Evolutionary conservation across 2,797 vertebrate genomes (phyloP), one percentile per base, ranked within the genome.

Genomic region (Potorous gilbertii): DNA sequence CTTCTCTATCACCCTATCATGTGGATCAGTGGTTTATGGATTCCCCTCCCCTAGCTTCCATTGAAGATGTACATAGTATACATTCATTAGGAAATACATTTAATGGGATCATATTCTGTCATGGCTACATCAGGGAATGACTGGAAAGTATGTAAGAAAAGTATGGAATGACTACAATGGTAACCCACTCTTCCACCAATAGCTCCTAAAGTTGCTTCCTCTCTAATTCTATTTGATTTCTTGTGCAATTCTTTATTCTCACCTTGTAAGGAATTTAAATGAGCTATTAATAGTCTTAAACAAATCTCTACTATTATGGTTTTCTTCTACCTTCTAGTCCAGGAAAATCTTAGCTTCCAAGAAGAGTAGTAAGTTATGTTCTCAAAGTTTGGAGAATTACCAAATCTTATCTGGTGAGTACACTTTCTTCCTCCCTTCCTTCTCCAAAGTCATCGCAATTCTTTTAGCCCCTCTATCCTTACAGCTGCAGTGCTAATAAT

Each of bases 361-460:
- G 93, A 90, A 91, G 90, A 89, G 14, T 62, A 56, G 54, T 92
- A 94, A 97, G 92, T 92, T 90, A 94, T 97, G 90, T 97, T 97
- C 28, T 94, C 90, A 91, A 34, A 92, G 66, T 94, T 95, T 91
- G 95, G 97, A 97, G 93, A 96, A 95, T 94, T 97, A 93, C 92
- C 89, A 21, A 95, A 96, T 97, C 96, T 98, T 97, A 98, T 96
- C 95, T 94, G 91, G 28, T 96, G 55, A 92, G 55, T 94, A 52
- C 0, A 90, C 46, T 90, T 34, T 0, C 31, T 96, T 93, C 97
- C 96, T 97, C 94, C 92, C 92, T 98, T 95, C 93, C 93, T 97
- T 98, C 95, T 96, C 98, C 97, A 96, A 97, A 97, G 96, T 98
- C 96, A 81, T 12, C 93, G 92, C 94, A 95, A 56, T 96, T 97